A percentile compares a stretch with the other conserved stretches of the same genome.
These are phyloP conservation scores for Orchesella cincta DNA, from an alignment of 1,140 invertebrate species.

Conservation along the genomic window DNA sequence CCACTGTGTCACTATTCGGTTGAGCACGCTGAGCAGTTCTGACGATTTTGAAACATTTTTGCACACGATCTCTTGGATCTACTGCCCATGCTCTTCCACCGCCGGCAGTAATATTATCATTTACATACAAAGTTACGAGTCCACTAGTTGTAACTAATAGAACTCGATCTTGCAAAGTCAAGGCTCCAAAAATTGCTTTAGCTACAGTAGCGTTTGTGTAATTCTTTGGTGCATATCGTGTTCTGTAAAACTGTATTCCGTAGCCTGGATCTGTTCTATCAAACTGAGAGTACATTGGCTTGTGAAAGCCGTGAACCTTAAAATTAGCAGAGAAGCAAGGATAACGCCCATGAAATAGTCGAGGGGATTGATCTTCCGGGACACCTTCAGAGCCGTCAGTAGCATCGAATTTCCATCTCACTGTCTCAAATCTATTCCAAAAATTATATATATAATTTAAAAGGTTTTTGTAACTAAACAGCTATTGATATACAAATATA, in stretches of 20 bases:
- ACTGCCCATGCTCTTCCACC: slow-evolving; percentile 2
- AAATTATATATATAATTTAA: neutral
- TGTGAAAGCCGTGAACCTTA: neutral
- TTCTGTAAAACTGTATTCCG: neutral
- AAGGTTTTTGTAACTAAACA: neutral
- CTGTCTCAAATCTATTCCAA: neutral
- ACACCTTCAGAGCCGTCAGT: neutral
- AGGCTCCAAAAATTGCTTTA: neutral
- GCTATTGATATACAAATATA: neutral
- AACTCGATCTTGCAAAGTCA: neutral
- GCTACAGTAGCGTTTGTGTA: neutral
- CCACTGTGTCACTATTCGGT: neutral
- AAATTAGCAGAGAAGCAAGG: neutral
- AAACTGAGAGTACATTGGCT: slow-evolving; percentile 2
- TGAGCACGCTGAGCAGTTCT: neutral
- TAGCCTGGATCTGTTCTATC: neutral
- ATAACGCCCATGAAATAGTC: neutral
- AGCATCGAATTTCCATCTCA: neutral
- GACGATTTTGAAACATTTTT: slow-evolving; percentile 13
- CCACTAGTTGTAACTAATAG: neutral
- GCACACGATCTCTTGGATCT: neutral
- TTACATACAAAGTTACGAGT: neutral
- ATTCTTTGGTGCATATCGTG: neutral
- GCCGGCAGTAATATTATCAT: neutral
- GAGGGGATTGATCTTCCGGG: neutral